Evolutionary conservation across 1,140 invertebrate species (phyloP).

Genomic region (Euborellia annulipes): DNA sequence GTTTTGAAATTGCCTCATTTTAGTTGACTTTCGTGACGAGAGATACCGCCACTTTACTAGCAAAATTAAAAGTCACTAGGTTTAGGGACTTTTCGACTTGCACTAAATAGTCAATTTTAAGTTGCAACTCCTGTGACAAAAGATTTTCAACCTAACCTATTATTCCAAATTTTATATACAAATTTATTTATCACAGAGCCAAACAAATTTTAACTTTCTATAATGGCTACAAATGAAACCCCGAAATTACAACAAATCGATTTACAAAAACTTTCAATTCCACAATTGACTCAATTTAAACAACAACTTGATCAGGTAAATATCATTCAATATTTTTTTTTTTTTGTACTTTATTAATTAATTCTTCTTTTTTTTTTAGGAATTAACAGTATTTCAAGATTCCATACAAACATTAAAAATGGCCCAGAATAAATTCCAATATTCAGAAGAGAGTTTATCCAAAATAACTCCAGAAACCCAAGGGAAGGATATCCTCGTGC

Average conservation of each 20-base stretch:
- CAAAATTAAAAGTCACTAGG: too few relatives aligned
- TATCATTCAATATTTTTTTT: slow-evolving; percentile 8
- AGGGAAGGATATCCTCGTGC: slow-evolving; percentile 74
- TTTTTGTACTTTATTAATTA: slow-evolving; percentile 10
- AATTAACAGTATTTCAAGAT: slow-evolving; percentile 71
- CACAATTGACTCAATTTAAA: slow-evolving; percentile 63
- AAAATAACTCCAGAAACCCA: slow-evolving; percentile 55
- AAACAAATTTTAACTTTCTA: too few relatives aligned
- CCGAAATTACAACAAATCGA: slow-evolving; percentile 55
- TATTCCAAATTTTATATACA: too few relatives aligned
- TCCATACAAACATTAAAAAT: slow-evolving; percentile 77
- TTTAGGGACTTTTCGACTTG: too few relatives aligned
- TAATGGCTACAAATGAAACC: slow-evolving; percentile 28
- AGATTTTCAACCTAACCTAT: too few relatives aligned
- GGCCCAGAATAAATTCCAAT: slow-evolving; percentile 77
- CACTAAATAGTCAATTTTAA: too few relatives aligned
- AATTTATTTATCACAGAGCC: too few relatives aligned
- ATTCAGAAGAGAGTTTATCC: slow-evolving; percentile 69
- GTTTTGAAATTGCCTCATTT: too few relatives aligned
- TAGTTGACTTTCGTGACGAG: too few relatives aligned
- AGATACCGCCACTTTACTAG: too few relatives aligned
- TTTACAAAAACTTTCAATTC: slow-evolving; percentile 56
- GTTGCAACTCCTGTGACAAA: too few relatives aligned
- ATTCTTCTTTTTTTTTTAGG: slow-evolving; percentile 34
- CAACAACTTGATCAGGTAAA: slow-evolving; percentile 71